Percentiles rank a stretch among this genome's conserved stretches.
These are phyloP conservation scores for Achlya flavicornis DNA, from an alignment of 2,888 invertebrate genomes.

Conservation along the genomic window DNA sequence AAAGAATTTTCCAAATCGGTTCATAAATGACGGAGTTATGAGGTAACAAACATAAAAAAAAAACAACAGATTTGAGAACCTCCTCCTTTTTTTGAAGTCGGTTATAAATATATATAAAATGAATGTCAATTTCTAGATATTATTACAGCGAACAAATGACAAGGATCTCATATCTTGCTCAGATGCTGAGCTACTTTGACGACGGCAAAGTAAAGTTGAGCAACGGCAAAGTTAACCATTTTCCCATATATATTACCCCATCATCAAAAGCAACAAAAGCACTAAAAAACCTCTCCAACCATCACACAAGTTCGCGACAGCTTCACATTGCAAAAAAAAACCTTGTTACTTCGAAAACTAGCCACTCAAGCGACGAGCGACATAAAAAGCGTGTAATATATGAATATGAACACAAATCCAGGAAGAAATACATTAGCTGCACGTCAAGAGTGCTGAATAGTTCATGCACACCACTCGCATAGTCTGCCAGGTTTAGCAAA, in stretches of 20 bases:
- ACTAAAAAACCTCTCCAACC: not conserved
- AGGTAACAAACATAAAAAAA: no score
- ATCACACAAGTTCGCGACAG: not conserved
- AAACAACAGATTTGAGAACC: no score
- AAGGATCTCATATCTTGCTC: no score
- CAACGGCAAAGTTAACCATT: no score
- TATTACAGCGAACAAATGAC: no score
- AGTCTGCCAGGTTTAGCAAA: conserved; percentile 34
- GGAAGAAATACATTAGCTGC: conserved; percentile 58
- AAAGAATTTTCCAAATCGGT: no score
- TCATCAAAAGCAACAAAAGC: not conserved
- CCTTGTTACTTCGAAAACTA: conserved; percentile 9
- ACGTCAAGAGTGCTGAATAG: conserved; percentile 56
- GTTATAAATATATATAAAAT: no score
- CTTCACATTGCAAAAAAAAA: not conserved
- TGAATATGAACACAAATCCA: conserved; percentile 43
- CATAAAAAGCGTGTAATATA: conserved; percentile 23
- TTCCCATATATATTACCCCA: not conserved
- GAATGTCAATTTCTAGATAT: no score
- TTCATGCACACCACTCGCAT: conserved; percentile 57
- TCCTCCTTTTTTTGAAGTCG: no score
- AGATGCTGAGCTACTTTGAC: no score
- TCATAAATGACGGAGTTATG: no score
- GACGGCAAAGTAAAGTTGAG: no score
- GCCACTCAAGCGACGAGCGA: conserved; percentile 15